These are phyloP conservation scores for Reinhardtius hippoglossoides DNA, from an alignment of 2,113 vertebrate genomes.

Conservation along the genomic window DNA sequence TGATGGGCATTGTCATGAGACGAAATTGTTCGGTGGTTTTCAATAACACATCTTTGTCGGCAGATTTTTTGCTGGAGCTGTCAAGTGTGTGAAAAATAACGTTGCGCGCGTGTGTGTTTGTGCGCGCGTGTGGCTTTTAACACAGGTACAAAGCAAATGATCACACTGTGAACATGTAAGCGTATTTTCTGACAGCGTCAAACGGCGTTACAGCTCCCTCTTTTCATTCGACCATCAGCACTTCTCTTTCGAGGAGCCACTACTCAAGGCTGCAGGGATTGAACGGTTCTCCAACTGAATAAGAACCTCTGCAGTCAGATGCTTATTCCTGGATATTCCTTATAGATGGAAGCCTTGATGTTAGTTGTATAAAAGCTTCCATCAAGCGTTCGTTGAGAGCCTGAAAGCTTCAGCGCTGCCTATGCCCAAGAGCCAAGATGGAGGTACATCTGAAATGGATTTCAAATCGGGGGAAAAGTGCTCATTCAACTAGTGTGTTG, in stretches of 20 bases:
- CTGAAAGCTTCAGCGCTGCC: slow-evolving; percentile 51
- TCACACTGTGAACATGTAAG: slow-evolving; percentile 43
- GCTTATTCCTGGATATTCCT: slow-evolving; percentile 37
- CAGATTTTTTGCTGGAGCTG: slow-evolving; percentile 45
- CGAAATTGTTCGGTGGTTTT: slow-evolving; percentile 52
- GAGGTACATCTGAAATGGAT: slow-evolving; percentile 69
- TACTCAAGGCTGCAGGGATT: not conserved
- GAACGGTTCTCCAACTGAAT: slow-evolving; percentile 13
- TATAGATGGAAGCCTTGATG: slow-evolving; percentile 43
- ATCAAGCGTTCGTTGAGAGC: slow-evolving; percentile 39
- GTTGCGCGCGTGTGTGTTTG: not conserved
- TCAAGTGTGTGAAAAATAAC: slow-evolving; percentile 49
- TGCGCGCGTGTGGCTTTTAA: not conserved
- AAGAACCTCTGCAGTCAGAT: slow-evolving; percentile 26
- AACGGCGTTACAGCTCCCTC: not conserved
- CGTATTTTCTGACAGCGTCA: slow-evolving; percentile 35
- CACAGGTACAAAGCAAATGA: slow-evolving; percentile 55
- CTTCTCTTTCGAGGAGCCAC: slow-evolving; percentile 19
- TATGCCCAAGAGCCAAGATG: slow-evolving; percentile 49
- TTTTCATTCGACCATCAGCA: slow-evolving; percentile 29
- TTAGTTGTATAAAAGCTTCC: slow-evolving; percentile 69
- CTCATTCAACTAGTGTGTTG: slow-evolving; percentile 68
- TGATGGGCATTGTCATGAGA: slow-evolving; percentile 62
- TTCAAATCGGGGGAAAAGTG: slow-evolving; percentile 58
- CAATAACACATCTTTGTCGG: slow-evolving; percentile 58